Base-by-base conservation (phyloP, 2,888 invertebrate species). In the Drosophila recens region DNA sequence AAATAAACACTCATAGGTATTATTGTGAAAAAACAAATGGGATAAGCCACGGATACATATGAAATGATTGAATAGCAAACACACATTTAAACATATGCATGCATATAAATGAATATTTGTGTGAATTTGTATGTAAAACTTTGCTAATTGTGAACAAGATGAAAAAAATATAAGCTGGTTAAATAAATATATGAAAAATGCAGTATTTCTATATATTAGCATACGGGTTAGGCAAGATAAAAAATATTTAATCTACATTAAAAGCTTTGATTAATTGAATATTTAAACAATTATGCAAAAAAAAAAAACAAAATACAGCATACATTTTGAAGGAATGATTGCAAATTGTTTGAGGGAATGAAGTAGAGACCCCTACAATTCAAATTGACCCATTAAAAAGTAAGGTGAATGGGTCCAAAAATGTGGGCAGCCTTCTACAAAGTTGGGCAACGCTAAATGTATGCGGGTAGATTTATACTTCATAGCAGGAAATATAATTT, bases 401-500 rank as follows among this genome's bases (percentile, higher is more conserved):
- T 36, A 36, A 63, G 34, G 53, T 54, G 49, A 67, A 59, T 61
- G 34, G 54, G 4, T 15, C 38, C 43, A 63, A 56, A 57, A 45
- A 17, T 30, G 20, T 42, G 54, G 27, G 23, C 27, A 33, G 13
- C 27, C 6, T 11, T 4, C 23, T 45, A 9, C 13, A 46, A 40
- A 52, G 57, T 30, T 38, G 40, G 17, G 20, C 30, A 5, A 51
- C 38, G 34, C 34, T 36, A 54, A 40, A 58, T 8, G 17, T 58
- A 42, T 52, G 48, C 17, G 33, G 36, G 42, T 11, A 34, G 42
- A 45, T 58, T 9, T 13, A 10, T 27, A 38, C 36, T 27, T 0
- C n/a, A 10, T 45, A 17, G 6, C 42, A 17, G 63, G 40, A 17
- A 65, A 70, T 57, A 80, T 83, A 83, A 86, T 69, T 83, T 82